Evolutionary conservation across 2,113 vertebrate genomes (phyloP).

Genomic region (Sebastes schlegelii): DNA sequence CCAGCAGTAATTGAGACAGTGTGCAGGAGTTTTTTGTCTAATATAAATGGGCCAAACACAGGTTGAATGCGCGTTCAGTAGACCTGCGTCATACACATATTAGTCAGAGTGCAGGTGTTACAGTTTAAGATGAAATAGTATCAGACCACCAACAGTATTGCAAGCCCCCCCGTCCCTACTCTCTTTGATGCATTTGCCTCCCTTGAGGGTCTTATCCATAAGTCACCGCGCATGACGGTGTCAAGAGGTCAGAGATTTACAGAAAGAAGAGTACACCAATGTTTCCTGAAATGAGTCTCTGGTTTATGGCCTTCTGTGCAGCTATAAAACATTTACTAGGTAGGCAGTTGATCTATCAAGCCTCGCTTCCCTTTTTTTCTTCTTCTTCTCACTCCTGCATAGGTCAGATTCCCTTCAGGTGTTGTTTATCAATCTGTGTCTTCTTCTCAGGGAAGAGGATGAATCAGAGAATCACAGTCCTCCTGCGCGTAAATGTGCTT

Average conservation of each 20-base stretch:
- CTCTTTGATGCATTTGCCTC: slow-evolving; percentile 62
- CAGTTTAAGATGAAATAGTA: slow-evolving; percentile 54
- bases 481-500: slow-evolving; percentile 20
- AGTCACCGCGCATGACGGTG: slow-evolving; percentile 46
- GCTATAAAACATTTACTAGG: slow-evolving; percentile 65
- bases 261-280: slow-evolving; percentile 44
- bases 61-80: neutral
- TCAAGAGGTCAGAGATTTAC: slow-evolving; percentile 73
- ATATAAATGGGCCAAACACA: neutral
- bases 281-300: slow-evolving; percentile 57
- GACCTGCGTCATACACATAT: slow-evolving; percentile 7
- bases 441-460: slow-evolving; percentile 28
- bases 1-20: neutral
- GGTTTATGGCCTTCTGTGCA: slow-evolving; percentile 56
- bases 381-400: slow-evolving; percentile 31
- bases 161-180: slow-evolving; percentile 17
- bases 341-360: slow-evolving; percentile 60
- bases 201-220: slow-evolving; percentile 58
- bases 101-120: slow-evolving; percentile 43
- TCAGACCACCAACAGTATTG: slow-evolving; percentile 41
- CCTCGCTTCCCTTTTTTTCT: slow-evolving; percentile 2
- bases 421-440: slow-evolving; percentile 68
- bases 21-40: neutral
- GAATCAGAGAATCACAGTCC: slow-evolving; percentile 45
- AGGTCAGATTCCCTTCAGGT: slow-evolving; percentile 67